Evolutionary conservation across 2,113 vertebrate genomes (phyloP), one percentile per base, ranked within the genome.

Genomic region (Litocranius walleri): DNA sequence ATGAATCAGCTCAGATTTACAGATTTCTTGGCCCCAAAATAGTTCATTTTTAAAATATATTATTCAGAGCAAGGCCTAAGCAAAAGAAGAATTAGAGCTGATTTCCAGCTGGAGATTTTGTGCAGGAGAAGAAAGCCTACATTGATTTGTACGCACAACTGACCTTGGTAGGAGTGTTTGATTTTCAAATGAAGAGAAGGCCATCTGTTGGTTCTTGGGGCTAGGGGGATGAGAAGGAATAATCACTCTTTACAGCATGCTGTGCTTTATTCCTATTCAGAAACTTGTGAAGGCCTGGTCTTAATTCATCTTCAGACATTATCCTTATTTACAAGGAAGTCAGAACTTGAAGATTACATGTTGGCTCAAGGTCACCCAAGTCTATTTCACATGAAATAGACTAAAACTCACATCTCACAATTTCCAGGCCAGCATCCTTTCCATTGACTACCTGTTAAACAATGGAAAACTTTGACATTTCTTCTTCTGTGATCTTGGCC

Each of bases 21-120:
- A 98, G 96, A 98, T 97, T 98, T 97, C 67, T 96, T 94, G 89
- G 89, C 83, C 93, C 82, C 25, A 95, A 96, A 97, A 98, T 96
- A 97, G 93, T 97, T 77, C 25, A 25, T 95, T 97, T 98, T 95
- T 85, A 67, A 97, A 97, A 88, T 98, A 97, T 91, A 93, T 95
- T 97, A 96, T 95, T 97, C 95, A 97, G 78, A 95, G 96, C 90
- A 89, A 92, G 97, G 82, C 92, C 96, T 85, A 56, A 96, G 96
- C 62, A 89, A 77, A 83, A 94, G 87, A 95, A 98, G 96, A 98
- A 97, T 95, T 90, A 94, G 86, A 88, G 92, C 90, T 97, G 97
- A 96, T 98, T 95, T 96, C 96, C 95, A 96, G 85, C 92, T 97
- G 98, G 95, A 96, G 61, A 92, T 80, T 89, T 64, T 94, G 78